Percentiles rank a stretch among this genome's conserved stretches.
phyloP scores from a whole-genome alignment of 1,140 invertebrate genomes.

The Hylaeus volcanicus region DNA sequence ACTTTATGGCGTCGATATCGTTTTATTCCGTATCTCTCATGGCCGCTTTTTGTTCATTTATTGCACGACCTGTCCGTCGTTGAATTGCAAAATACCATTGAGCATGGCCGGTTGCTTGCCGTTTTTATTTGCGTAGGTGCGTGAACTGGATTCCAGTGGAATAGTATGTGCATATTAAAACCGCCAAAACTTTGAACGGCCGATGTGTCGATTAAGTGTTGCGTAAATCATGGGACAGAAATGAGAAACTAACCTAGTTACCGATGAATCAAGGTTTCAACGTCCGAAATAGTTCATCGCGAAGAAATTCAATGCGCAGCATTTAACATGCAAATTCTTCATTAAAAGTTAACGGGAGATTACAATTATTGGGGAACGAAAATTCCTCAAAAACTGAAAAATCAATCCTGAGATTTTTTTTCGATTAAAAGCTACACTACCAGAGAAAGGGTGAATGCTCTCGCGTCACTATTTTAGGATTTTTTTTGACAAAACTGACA shows the following conservation, averaged over 20 bases:
- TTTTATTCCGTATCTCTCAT: neutral
- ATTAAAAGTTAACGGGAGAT: neutral
- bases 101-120: neutral
- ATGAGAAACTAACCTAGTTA: too few relatives aligned
- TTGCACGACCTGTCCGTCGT: neutral
- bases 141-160: neutral
- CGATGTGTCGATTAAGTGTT: neutral
- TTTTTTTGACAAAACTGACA: too few relatives aligned
- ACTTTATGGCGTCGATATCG: constrained; percentile 16
- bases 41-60: neutral
- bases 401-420: neutral
- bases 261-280: too few relatives aligned
- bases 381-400: neutral
- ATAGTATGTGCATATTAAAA: neutral
- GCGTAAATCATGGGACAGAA: neutral
- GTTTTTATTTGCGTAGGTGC: neutral
- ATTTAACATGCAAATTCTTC: neutral
- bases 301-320: neutral
- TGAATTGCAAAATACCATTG: constrained; percentile 31
- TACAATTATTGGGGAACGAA: too few relatives aligned
- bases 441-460: too few relatives aligned
- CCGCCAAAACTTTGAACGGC: too few relatives aligned
- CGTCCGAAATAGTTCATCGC: too few relatives aligned
- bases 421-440: neutral
- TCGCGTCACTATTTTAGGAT: too few relatives aligned